Base-by-base conservation (phyloP, 1,140 invertebrate genomes). In the Aphaenogaster floridana region DNA sequence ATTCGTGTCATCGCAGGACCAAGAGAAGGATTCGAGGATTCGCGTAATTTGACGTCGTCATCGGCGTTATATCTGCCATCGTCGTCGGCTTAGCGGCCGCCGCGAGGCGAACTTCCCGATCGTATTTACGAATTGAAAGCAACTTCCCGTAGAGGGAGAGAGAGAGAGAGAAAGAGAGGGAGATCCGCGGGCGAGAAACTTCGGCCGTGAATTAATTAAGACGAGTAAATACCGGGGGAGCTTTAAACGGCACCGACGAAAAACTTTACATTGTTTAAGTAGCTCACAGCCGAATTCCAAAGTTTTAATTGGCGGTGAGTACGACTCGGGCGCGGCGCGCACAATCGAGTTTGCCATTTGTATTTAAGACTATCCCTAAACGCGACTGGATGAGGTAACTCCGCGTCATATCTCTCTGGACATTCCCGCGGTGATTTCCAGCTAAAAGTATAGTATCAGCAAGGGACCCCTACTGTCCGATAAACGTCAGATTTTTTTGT, bases 251-350 rank as follows among this genome's bases (percentile, higher is more conserved):
- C 54, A 21, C 69, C 54, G 54, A 84, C 69, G 80, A 84, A 84
- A 84, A 84, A 84, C 80, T 84, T 84, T 84, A 84, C 80, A 76
- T 84, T 84, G 80, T 84, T 84, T 84, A 84, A 84, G 80, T 84
- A 84, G 80, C 80, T 74, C 69, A 28, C 78, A 74, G 69, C 28
- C 80, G 54, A 84, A 76, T 84, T 61, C 45, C 7, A 76, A 84
- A 84, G 80, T 84, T 84, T 84, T 84, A 84, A 84, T 84, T 84
- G 80, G 80, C 80, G 80, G 68, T 83, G 69, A 84, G 69, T 84
- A 84, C 69, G 78, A 80, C 63, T 79, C 76, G 76, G 63, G 66
- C 48, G 77, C 61, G 45, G 42, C 17, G 45, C 80, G 39, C 57
- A 84, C 80, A 84, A 84, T 84, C 80, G 69, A 84, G 80, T 68